phyloP scores from a whole-genome alignment of 1,140 invertebrate species.

The Acromyrmex charruanus region DNA sequence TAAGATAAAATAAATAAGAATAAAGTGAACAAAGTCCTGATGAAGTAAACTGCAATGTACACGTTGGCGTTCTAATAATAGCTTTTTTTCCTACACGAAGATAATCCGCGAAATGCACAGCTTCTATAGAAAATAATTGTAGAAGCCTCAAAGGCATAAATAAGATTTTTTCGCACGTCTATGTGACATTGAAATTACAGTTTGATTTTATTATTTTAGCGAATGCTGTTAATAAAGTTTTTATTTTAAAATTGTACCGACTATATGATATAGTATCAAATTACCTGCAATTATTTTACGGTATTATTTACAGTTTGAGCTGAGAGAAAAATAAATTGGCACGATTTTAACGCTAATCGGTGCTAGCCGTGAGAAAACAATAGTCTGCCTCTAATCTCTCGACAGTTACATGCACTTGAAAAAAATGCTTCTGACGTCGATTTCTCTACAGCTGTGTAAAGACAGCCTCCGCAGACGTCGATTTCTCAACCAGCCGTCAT shows the following conservation, averaged over 20 bases:
- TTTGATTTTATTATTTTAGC: conserved; percentile 3
- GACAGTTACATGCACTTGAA: not conserved
- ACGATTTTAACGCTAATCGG: not conserved
- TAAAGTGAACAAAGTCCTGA: not conserved
- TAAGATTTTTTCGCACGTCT: not conserved
- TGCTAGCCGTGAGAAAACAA: conserved; percentile 13
- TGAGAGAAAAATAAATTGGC: not conserved
- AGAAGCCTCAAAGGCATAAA: no score
- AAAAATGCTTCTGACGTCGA: not conserved
- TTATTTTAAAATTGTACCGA: not conserved
- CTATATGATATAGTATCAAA: not conserved
- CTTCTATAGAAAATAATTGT: no score
- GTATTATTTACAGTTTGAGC: not conserved
- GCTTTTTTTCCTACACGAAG: no score
- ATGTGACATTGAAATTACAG: not conserved
- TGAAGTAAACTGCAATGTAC: no score
- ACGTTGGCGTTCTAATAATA: no score
- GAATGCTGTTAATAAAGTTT: not conserved
- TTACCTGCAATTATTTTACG: not conserved
- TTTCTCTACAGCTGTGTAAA: conserved; percentile 30
- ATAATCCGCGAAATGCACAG: no score
- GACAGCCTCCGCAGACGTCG: not conserved
- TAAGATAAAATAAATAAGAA: not conserved
- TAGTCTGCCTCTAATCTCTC: conserved; percentile 4
- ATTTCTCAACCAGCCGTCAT: conserved; percentile 32